Base-by-base conservation (phyloP, 2,888 invertebrate species). In the Harpagoxenus sublaevis region DNA sequence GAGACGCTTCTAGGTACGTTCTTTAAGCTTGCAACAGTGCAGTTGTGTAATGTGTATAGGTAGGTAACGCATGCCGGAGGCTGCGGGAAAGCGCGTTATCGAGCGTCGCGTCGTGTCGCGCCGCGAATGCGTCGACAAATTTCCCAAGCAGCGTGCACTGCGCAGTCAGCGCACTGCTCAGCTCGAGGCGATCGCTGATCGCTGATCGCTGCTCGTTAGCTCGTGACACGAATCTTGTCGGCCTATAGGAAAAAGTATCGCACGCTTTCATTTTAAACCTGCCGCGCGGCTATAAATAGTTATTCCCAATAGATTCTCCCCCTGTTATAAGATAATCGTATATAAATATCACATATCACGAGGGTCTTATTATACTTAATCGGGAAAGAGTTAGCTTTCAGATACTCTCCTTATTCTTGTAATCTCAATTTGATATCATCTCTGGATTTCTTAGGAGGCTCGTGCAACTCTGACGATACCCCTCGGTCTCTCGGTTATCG, bases 161-260 rank as follows among this genome's bases (percentile, higher is more conserved):
- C n/a, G n/a, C n/a, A n/a, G n/a, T n/a, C n/a, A n/a, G n/a, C n/a
- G n/a, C n/a, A n/a, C n/a, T n/a, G n/a, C n/a, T n/a, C n/a, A n/a
- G n/a, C n/a, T n/a, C 12, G 60, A 62, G 9, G 9, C 18, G 1
- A 5, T 5, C 35, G 35, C 35, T 35, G 1, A 5, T 5, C 35
- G 35, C 35, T 35, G 28, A 66, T 31, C 70, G 35, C 39, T n/a
- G 39, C n/a, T 42, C 39, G 12, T 63, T 62, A 39, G 2, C 51
- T 53, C 70, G 39, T 39, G 39, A 39, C 55, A 57, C 57, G 23
- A 42, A 73, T 73, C 39, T 66, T 28, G 28, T 55, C 42, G 8
- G 3, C 45, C 28, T 23, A 0, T 23, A 42, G 71, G 23, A 73
- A n/a, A 53, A 71, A 42, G 9, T 66, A 28, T 35, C 62, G 18